Evolutionary conservation across 2,797 vertebrate genomes (phyloP).

Genomic region (Sebastes umbrosus): DNA sequence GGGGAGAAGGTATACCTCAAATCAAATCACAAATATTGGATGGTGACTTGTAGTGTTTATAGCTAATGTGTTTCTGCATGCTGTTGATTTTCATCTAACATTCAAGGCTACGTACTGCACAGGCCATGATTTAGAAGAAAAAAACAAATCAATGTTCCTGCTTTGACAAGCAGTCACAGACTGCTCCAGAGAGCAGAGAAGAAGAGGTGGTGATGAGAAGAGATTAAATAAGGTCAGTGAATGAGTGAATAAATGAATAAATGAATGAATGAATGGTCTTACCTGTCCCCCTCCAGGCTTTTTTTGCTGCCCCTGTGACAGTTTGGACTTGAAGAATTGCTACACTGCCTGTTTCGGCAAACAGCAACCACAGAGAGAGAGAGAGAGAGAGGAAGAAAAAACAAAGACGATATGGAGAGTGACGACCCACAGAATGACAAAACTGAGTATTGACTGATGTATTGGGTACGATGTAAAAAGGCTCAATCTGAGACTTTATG

Average conservation of each 20-base stretch:
- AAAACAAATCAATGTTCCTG: background rate
- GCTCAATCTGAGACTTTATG: conserved; percentile 3
- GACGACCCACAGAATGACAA: conserved; percentile 41
- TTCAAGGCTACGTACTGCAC: background rate
- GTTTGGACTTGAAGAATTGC: conserved; percentile 91
- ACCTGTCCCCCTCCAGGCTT: conserved; percentile 92
- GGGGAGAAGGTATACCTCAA: too few relatives aligned
- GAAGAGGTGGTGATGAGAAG: background rate
- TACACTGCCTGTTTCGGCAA: conserved; percentile 88
- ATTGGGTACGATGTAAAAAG: conserved; percentile 2
- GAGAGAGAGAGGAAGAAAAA: conserved; percentile 28
- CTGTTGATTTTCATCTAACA: background rate
- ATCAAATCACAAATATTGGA: too few relatives aligned
- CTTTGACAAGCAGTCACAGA: background rate
- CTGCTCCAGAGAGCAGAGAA: background rate
- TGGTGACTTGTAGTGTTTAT: too few relatives aligned
- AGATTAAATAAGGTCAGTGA: conserved; percentile 45
- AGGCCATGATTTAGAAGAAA: background rate
- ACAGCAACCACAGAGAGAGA: conserved; percentile 76
- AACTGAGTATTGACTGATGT: conserved; percentile 19
- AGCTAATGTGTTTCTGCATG: background rate
- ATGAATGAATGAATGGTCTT: conserved; percentile 77
- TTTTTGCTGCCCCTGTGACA: conserved; percentile 90
- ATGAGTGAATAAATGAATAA: conserved; percentile 49
- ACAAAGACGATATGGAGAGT: conserved; percentile 54